These are phyloP conservation scores for Spatula clypeata DNA, from an alignment of 2,797 vertebrate species.

Conservation along the genomic window DNA sequence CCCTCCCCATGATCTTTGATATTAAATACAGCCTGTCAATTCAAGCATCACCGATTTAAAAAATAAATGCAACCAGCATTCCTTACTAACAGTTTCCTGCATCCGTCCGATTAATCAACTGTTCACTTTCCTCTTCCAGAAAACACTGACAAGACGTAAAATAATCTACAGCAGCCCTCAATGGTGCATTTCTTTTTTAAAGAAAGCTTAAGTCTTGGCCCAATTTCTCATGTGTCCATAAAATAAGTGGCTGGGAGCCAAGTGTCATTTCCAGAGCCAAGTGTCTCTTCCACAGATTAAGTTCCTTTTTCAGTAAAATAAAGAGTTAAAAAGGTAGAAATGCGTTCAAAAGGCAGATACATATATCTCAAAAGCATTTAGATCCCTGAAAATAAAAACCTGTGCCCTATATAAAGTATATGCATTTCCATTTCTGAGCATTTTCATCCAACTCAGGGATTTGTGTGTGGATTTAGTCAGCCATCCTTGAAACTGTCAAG, in stretches of 20 bases:
- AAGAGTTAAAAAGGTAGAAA: background rate
- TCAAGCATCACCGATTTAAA: background rate
- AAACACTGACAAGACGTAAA: background rate
- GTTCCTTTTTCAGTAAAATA: background rate
- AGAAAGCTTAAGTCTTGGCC: background rate
- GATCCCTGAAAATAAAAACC: background rate
- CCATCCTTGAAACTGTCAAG: constrained; percentile 42
- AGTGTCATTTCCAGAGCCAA: background rate
- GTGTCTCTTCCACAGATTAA: background rate
- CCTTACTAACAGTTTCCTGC: background rate
- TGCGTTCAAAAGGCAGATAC: background rate
- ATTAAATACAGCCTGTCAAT: background rate
- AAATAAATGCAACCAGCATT: background rate
- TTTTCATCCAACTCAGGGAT: background rate
- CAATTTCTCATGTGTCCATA: background rate
- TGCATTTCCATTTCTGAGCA: constrained; percentile 11
- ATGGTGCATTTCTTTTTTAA: background rate
- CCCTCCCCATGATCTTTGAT: background rate
- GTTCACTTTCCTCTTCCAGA: background rate
- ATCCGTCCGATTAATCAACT: background rate
- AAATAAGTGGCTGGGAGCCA: background rate
- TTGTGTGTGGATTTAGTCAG: constrained; percentile 5
- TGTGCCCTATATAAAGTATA: background rate
- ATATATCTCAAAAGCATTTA: background rate
- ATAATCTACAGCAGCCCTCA: background rate